These are phyloP conservation scores for Formica exsecta DNA, from an alignment of 1,140 invertebrate species.

Conservation along the genomic window DNA sequence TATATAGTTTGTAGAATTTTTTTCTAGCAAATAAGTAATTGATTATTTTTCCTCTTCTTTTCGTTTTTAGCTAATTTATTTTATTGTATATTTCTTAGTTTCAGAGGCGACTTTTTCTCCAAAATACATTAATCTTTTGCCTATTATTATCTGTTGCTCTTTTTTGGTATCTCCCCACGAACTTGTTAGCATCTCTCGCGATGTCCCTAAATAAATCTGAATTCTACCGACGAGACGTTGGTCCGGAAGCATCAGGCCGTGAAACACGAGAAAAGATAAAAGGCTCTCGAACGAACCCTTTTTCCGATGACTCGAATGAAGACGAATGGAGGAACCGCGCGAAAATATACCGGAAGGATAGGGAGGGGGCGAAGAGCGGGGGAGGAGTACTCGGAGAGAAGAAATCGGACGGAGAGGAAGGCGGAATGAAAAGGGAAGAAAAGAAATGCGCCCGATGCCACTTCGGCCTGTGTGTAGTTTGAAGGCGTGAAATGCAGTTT, in stretches of 20 bases:
- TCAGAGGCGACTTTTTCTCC: background rate
- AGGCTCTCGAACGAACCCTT: slow-evolving; percentile 64
- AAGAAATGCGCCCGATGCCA: slow-evolving; percentile 61
- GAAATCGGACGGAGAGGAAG: background rate
- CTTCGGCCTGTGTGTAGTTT: slow-evolving; percentile 53
- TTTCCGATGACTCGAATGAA: slow-evolving; percentile 74
- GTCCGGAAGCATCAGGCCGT: slow-evolving; percentile 62
- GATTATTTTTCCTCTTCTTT: background rate
- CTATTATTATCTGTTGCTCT: background rate
- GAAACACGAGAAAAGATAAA: slow-evolving; percentile 75
- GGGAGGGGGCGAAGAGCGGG: background rate
- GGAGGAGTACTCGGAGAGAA: background rate
- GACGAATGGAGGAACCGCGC: slow-evolving; percentile 77
- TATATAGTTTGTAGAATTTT: background rate
- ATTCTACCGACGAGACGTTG: slow-evolving; percentile 55
- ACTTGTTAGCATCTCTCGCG: slow-evolving; percentile 38
- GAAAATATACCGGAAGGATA: slow-evolving; percentile 60
- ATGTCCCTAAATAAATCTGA: slow-evolving; percentile 61
- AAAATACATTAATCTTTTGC: background rate
- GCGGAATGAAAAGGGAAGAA: slow-evolving; percentile 60
- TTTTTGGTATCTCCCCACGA: background rate
- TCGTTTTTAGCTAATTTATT: background rate
- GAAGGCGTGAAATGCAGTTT: slow-evolving; percentile 53
- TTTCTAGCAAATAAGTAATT: background rate
- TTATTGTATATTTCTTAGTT: background rate